phyloP scores from a whole-genome alignment of 1,140 invertebrate species.

The Drosophila ananassae region DNA sequence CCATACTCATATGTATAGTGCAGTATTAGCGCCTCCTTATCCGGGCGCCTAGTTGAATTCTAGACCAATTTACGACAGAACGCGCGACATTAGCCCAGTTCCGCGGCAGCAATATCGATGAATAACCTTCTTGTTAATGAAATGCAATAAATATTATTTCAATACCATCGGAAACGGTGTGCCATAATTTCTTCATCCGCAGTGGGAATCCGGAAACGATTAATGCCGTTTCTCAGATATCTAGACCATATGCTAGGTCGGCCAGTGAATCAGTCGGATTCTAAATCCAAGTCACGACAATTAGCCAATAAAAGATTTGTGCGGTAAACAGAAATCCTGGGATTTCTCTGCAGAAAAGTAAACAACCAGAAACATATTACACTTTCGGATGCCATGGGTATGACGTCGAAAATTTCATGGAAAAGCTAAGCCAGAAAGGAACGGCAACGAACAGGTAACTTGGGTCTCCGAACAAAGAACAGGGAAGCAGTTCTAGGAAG shows the following conservation, averaged over 20 bases:
- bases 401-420: constrained; percentile 50
- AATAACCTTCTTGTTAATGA: constrained; percentile 39
- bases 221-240: neutral
- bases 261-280: constrained; percentile 2
- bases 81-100: neutral
- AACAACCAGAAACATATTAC: constrained; percentile 47
- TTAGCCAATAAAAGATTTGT: neutral
- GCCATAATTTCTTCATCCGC: neutral
- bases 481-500: neutral
- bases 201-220: neutral
- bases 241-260: constrained; percentile 1
- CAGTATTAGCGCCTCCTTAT: constrained; percentile 43
- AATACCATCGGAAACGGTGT: neutral
- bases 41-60: constrained; percentile 59
- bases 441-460: neutral
- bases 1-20: constrained; percentile 14
- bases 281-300: neutral
- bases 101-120: constrained; percentile 22
- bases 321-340: constrained; percentile 45
- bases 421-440: neutral
- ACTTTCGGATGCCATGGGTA: constrained; percentile 42
- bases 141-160: constrained; percentile 32
- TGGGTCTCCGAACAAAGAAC: neutral
- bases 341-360: constrained; percentile 32
- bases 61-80: constrained; percentile 65